Base-by-base conservation (phyloP, 2,797 vertebrate species). In the Catharus ustulatus region DNA sequence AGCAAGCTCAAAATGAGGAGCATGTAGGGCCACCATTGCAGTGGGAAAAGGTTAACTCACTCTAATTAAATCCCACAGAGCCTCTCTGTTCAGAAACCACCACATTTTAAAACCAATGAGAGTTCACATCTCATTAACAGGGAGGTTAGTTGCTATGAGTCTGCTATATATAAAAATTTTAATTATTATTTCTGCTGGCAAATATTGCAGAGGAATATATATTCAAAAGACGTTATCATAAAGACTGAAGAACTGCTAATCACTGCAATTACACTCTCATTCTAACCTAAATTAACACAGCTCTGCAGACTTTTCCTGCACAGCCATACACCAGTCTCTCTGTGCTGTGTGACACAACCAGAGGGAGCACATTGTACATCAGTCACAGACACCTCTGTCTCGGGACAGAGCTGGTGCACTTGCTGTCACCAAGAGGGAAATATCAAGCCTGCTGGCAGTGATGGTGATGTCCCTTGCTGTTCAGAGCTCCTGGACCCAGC, bases 21-120 rank as follows among this genome's bases (percentile, higher is more conserved):
- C 48, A 61, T 42, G 30, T 55, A 82, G 66, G 49, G 73, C 81
- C 52, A 93, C 30, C 15, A 68, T 84, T 96, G 90, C 80, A 89
- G 74, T 87, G 57, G 63, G 57, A 62, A 94, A 94, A 92, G 95
- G 81, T 94, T 94, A 95, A 94, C 91, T 82, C 49, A 24, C 68
- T 81, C 87, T 90, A 92, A 95, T 92, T 95, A 95, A 96, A 85
- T 91, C 58, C 75, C 71, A 92, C n/a, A 92, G 68, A 95, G 62
- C 23, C 22, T 64, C 48, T 88, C 54, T 83, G 73, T 46, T 87
- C 95, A 95, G 84, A 95, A 96, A 84, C 40, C 62, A 86, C 30
- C 40, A 52, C 46, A 66, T 81, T 74, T 87, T 85, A 69, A 77
- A 95, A 91, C 89, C 48, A 80, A 38, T 30, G 40, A 76, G 32